Evolutionary conservation across 2,888 invertebrate species (phyloP).

Genomic region (Branchinecta sandiegonensis): DNA sequence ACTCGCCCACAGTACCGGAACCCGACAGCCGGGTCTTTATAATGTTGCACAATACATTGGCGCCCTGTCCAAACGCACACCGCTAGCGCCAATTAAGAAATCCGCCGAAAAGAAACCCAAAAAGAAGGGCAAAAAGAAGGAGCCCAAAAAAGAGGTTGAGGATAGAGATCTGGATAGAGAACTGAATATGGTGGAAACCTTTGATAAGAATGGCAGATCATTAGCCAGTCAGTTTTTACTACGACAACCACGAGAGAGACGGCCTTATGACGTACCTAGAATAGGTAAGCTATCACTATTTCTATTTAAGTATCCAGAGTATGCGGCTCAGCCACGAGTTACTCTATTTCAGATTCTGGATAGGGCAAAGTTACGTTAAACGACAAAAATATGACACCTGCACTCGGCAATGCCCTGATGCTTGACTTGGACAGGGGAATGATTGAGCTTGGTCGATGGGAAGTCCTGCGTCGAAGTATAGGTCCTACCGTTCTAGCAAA

Average conservation of each 20-base stretch:
- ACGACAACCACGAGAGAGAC: background rate
- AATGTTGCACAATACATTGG: conserved; percentile 9
- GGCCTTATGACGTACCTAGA: conserved; percentile 13
- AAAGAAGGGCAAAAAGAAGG: conserved; percentile 5
- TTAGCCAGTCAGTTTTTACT: background rate
- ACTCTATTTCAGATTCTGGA: too few relatives aligned
- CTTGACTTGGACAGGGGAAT: too few relatives aligned
- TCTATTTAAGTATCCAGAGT: too few relatives aligned
- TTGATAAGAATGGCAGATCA: conserved; percentile 11
- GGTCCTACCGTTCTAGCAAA: too few relatives aligned
- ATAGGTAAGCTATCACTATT: background rate
- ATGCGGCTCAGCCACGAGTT: too few relatives aligned
- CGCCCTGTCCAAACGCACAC: conserved; percentile 13
- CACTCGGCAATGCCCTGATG: too few relatives aligned
- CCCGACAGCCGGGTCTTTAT: background rate
- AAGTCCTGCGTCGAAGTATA: too few relatives aligned
- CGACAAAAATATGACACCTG: too few relatives aligned
- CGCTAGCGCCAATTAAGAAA: background rate
- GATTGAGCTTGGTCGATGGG: too few relatives aligned
- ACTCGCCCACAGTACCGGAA: background rate
- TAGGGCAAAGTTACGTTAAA: too few relatives aligned
- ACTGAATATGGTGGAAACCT: conserved; percentile 12
- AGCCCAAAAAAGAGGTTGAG: background rate
- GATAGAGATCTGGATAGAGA: conserved; percentile 6
- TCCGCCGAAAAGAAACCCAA: background rate